Evolutionary conservation across 2,797 vertebrate species (phyloP).

Genomic region (Halcyon leucocephala): DNA sequence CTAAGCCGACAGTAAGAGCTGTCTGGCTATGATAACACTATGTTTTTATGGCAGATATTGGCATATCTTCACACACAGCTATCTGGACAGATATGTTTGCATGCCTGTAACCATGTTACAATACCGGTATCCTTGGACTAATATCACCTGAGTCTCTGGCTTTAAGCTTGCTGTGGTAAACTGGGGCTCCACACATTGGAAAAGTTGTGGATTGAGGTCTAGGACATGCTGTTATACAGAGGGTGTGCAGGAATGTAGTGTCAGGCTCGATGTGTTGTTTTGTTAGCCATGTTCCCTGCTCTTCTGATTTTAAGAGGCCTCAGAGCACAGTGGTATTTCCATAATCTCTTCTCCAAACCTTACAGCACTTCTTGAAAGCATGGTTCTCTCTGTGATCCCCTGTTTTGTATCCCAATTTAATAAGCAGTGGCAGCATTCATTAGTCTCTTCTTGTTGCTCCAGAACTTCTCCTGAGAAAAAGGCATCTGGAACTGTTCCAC

Average conservation of each 20-base stretch:
- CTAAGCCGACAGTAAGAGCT: neutral
- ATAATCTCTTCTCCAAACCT: neutral
- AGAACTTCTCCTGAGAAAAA: neutral
- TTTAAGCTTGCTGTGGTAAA: neutral
- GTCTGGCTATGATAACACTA: accelerated
- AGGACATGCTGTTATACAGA: neutral
- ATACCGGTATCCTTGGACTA: too few species aligned
- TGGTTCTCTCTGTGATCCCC: neutral
- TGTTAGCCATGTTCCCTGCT: accelerated
- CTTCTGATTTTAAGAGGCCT: neutral
- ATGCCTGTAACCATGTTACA: accelerated
- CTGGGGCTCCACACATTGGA: accelerated
- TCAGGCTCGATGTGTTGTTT: neutral
- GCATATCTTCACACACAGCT: accelerated
- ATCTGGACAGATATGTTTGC: neutral
- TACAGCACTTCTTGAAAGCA: neutral
- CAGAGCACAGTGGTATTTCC: neutral
- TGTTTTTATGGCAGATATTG: neutral
- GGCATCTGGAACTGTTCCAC: neutral
- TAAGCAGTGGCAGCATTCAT: neutral
- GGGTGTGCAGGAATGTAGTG: neutral
- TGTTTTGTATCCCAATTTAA: neutral
- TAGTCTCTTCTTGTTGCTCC: neutral
- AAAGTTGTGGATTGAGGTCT: accelerated
- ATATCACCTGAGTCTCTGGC: neutral